phyloP scores from a whole-genome alignment of 1,140 invertebrate genomes.

The Charaxes varanes region DNA sequence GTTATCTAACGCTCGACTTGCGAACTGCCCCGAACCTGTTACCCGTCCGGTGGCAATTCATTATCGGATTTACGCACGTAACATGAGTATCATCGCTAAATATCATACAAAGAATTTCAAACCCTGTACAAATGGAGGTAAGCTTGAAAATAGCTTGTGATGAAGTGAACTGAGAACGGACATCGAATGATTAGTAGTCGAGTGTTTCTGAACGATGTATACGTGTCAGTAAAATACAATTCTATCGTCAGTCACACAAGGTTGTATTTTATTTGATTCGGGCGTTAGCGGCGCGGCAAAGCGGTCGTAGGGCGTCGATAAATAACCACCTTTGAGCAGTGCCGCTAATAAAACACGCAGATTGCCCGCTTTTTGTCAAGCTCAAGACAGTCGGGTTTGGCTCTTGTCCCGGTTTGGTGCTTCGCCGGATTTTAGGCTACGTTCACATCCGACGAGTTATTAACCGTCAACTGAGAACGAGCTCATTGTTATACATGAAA shows the following conservation, averaged over 20 bases:
- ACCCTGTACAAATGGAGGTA: slow-evolving; percentile 18
- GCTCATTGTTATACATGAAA: no score
- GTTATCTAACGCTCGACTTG: slow-evolving; percentile 30
- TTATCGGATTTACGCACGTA: slow-evolving; percentile 60
- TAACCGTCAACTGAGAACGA: no score
- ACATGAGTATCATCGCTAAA: slow-evolving; percentile 44
- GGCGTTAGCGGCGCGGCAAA: slow-evolving; percentile 31
- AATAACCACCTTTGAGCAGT: slow-evolving; percentile 70
- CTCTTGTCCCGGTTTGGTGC: slow-evolving; percentile 32
- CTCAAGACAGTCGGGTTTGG: slow-evolving; percentile 38
- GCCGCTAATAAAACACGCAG: slow-evolving; percentile 65
- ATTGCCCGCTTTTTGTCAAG: slow-evolving; percentile 60
- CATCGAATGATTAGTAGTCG: slow-evolving; percentile 70
- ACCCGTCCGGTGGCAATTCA: slow-evolving; percentile 58
- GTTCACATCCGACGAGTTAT: no score
- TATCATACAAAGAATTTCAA: slow-evolving; percentile 11
- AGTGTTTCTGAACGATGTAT: slow-evolving; percentile 47
- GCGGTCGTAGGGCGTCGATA: slow-evolving; percentile 72
- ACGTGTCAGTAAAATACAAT: slow-evolving; percentile 29
- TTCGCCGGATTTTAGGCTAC: no score
- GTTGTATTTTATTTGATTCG: slow-evolving; percentile 31
- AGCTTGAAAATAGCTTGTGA: slow-evolving; percentile 24
- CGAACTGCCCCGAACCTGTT: slow-evolving; percentile 56
- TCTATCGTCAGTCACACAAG: slow-evolving; percentile 30
- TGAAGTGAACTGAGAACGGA: slow-evolving; percentile 61